A percentile compares a stretch with the other conserved stretches of the same genome.
These are phyloP conservation scores for Campylomormyrus numenius DNA, from an alignment of 2,113 vertebrate species.

Conservation along the genomic window DNA sequence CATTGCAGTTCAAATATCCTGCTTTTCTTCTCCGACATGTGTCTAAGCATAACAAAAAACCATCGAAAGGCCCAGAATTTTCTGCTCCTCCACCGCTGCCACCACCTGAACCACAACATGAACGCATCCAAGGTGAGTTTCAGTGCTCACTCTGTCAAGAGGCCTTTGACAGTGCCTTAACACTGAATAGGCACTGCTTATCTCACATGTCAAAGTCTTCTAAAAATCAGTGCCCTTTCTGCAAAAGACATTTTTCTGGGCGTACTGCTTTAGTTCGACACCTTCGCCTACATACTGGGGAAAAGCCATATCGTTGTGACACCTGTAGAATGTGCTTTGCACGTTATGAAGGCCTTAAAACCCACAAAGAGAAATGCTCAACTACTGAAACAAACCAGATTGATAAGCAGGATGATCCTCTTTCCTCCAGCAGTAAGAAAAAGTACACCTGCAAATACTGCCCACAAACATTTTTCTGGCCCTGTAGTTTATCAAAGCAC, in stretches of 20 bases:
- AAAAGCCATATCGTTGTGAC: slow-evolving; percentile 50
- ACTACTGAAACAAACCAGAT: background rate
- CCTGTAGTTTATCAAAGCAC: slow-evolving; percentile 41
- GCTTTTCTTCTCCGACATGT: slow-evolving; percentile 52
- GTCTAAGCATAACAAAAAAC: slow-evolving; percentile 35
- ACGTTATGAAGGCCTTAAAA: slow-evolving; percentile 33
- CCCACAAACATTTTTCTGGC: slow-evolving; percentile 43
- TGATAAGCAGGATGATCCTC: background rate
- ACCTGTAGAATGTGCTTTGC: slow-evolving; percentile 55
- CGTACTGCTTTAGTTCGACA: slow-evolving; percentile 52
- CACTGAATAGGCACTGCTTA: slow-evolving; percentile 52
- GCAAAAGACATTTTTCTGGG: slow-evolving; percentile 39
- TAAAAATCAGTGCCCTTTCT: slow-evolving; percentile 56
- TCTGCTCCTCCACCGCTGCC: background rate
- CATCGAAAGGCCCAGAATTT: background rate
- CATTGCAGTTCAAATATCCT: slow-evolving; percentile 50
- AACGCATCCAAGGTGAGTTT: slow-evolving; percentile 11
- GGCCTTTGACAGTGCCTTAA: slow-evolving; percentile 39
- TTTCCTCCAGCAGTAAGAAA: background rate
- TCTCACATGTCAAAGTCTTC: slow-evolving; percentile 44
- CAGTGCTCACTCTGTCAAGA: slow-evolving; percentile 54
- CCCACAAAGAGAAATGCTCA: slow-evolving; percentile 47
- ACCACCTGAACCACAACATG: slow-evolving; percentile 24
- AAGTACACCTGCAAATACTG: slow-evolving; percentile 45
- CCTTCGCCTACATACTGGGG: slow-evolving; percentile 53